A percentile compares a stretch with the other conserved stretches of the same genome.
These are phyloP conservation scores for Nemoura dubitans DNA, from an alignment of 2,888 invertebrate genomes.

Conservation along the genomic window DNA sequence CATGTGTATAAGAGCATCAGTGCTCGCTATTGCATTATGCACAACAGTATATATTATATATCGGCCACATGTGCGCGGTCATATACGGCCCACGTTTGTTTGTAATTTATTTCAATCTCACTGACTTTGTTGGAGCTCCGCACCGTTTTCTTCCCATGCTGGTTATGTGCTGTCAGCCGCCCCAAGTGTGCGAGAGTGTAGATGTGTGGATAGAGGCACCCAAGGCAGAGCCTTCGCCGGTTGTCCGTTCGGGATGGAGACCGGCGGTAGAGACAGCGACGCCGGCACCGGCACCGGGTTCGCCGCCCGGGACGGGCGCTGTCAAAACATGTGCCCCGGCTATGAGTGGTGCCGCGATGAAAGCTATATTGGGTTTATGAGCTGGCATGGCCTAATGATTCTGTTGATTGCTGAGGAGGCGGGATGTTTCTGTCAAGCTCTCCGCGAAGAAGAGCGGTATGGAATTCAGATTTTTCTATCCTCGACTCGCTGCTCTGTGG, in stretches of 20 bases:
- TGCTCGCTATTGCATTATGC: too few species aligned
- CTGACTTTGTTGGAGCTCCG: too few species aligned
- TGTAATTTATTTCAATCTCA: constrained; percentile 41
- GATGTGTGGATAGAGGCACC: background rate
- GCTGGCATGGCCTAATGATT: background rate
- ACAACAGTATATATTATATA: too few species aligned
- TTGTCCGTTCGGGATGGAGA: background rate
- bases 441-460: too few species aligned
- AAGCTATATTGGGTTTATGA: background rate
- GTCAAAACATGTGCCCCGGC: background rate
- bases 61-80: background rate
- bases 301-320: background rate
- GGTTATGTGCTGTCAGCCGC: constrained; percentile 10
- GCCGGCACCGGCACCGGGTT: background rate
- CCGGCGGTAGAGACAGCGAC: too few species aligned
- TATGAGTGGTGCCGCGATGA: background rate
- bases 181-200: background rate
- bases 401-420: background rate
- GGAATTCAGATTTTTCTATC: too few species aligned
- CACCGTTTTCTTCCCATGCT: background rate
- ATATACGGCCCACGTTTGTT: constrained; percentile 30
- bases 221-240: constrained; percentile 18
- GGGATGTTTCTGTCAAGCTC: background rate
- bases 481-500: too few species aligned
- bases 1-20: too few species aligned